phyloP scores from a whole-genome alignment of 2,113 vertebrate genomes.

The Gasterosteus nipponicus region DNA sequence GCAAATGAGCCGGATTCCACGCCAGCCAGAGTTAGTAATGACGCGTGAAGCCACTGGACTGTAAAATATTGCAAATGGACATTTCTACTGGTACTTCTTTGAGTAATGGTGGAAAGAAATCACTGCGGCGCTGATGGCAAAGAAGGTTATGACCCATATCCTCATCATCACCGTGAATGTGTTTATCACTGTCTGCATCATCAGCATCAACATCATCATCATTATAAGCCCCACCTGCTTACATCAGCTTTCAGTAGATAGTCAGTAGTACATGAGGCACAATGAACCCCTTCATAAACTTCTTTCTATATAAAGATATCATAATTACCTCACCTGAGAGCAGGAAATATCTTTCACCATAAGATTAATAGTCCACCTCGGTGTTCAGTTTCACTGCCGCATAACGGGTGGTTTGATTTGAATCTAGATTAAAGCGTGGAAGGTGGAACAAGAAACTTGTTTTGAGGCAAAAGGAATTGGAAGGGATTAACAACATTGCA shows the following conservation, averaged over 20 bases:
- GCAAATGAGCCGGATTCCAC: conserved; percentile 49
- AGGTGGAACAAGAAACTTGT: conserved; percentile 42
- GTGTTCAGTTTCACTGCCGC: conserved; percentile 49
- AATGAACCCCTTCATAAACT: conserved; percentile 26
- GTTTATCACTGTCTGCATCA: conserved; percentile 25
- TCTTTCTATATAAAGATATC: conserved; percentile 31
- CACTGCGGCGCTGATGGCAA: conserved; percentile 11
- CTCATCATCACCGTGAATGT: conserved; percentile 39
- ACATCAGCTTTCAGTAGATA: conserved; percentile 17
- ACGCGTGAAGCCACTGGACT: conserved; percentile 47
- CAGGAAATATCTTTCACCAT: conserved; percentile 39
- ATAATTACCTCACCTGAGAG: conserved; percentile 61
- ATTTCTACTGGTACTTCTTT: not conserved
- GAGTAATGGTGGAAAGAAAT: conserved; percentile 42
- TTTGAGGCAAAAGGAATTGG: conserved; percentile 31
- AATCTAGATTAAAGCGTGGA: conserved; percentile 51
- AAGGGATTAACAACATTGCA: conserved; percentile 66
- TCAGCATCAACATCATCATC: not conserved
- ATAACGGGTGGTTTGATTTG: conserved; percentile 62
- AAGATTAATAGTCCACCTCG: conserved; percentile 55
- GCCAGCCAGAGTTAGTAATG: conserved; percentile 39
- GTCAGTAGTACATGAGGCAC: conserved; percentile 3
- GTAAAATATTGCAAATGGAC: conserved; percentile 31
- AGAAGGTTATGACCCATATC: conserved; percentile 56
- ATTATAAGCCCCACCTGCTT: too few species aligned